Evolutionary conservation across 2,113 vertebrate genomes (phyloP).

Genomic region (Neolamprologus variostigma): DNA sequence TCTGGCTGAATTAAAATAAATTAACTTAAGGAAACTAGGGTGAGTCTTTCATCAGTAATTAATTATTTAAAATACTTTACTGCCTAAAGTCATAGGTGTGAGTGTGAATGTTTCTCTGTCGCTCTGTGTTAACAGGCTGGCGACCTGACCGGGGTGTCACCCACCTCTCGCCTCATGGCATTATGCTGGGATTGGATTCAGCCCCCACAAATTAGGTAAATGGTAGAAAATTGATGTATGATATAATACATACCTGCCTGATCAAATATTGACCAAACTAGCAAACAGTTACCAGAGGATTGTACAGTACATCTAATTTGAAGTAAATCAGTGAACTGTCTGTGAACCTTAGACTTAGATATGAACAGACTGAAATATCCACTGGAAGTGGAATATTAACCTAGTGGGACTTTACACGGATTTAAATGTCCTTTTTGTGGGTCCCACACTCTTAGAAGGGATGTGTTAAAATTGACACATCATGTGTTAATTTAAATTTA

Average conservation of each 20-base stretch:
- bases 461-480: no score
- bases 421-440: background rate
- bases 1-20: background rate
- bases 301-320: background rate
- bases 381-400: conserved; percentile 2
- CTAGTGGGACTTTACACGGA: background rate
- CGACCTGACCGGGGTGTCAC: background rate
- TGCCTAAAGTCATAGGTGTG: background rate
- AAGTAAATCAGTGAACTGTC: background rate
- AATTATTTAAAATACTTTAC: background rate
- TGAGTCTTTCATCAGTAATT: background rate
- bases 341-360: background rate
- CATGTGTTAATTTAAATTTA: no score
- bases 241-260: background rate
- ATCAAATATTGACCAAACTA: background rate
- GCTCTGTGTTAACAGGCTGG: background rate
- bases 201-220: background rate
- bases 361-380: background rate
- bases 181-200: background rate
- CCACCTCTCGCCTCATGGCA: background rate
- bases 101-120: background rate
- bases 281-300: background rate
- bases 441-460: no score
- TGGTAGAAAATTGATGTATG: background rate
- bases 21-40: background rate